These are phyloP conservation scores for Labrus mixtus DNA, from an alignment of 2,113 vertebrate genomes.

Conservation along the genomic window DNA sequence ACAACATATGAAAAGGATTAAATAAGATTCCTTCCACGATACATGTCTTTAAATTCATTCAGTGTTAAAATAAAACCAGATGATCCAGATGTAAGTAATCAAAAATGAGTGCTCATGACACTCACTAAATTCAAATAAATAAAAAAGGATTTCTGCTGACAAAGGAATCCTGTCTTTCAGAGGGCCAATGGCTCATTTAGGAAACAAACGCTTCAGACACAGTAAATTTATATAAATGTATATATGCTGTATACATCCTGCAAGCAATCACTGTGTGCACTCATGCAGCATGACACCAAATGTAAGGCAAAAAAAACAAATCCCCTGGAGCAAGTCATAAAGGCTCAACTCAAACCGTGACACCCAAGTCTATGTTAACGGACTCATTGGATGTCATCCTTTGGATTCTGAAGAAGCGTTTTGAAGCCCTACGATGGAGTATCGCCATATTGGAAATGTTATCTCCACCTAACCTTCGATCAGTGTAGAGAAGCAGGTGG, in stretches of 20 bases:
- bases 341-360: too few species aligned
- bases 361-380: too few species aligned
- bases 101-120: neutral
- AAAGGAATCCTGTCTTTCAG: neutral
- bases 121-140: neutral
- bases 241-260: neutral
- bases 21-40: neutral
- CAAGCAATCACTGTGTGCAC: conserved; percentile 38
- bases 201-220: neutral
- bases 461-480: too few species aligned
- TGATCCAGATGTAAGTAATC: conserved; percentile 28
- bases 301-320: neutral
- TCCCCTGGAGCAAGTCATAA: neutral
- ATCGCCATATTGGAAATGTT: too few species aligned
- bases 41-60: conserved; percentile 9
- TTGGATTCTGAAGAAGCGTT: too few species aligned
- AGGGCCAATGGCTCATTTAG: neutral
- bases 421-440: too few species aligned
- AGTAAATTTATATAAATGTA: neutral
- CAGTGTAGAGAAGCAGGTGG: too few species aligned
- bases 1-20: conserved; percentile 42
- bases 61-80: conserved; percentile 20
- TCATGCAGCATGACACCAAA: conserved; percentile 32
- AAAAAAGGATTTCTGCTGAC: neutral
- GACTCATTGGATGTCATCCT: too few species aligned